Evolutionary conservation across 2,888 invertebrate species (phyloP), one percentile per base, ranked within the genome.

Genomic region (Coecobrya sp.): DNA sequence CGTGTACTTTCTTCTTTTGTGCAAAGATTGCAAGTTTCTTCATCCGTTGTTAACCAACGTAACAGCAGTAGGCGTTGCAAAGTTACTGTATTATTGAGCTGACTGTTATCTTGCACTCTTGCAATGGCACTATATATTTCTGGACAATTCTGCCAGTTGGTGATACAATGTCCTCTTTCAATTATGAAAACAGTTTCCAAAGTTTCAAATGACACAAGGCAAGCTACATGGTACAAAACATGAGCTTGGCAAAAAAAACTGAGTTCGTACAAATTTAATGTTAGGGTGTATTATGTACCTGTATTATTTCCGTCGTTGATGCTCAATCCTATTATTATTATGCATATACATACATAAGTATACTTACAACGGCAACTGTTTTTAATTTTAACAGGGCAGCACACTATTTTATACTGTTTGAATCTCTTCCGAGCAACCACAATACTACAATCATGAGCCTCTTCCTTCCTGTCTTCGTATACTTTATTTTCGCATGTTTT

Each of bases 401-500:
- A 59, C 13, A 59, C 10, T 5, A 65, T 25, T 25, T 22, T n/a
- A n/a, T n/a, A n/a, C n/a, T 68, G 27, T 68, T 68, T 73, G 19
- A 73, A 73, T 19, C n/a, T 68, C 27, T 16, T 27, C 27, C 36
- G 19, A 42, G 42, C 19, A 27, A n/a, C 42, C 73, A 42, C 16
- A n/a, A 4, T 73, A 19, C 11, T 4, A 73, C n/a, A 1, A 19
- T 19, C 19, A 73, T 73, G 16, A 27, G 1, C 27, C 22, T 22
- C 79, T 36, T 22, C 11, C 52, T n/a, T n/a, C n/a, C n/a, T n/a
- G n/a, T 52, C 52, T n/a, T 49, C 7, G n/a, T 79, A 22, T 49
- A 25, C n/a, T 0, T 65, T 65, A 11, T 27, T 49, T 76, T 76
- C 49, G 49, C 81, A 55, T n/a, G 79, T 25, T 82, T 62, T 59